Evolutionary conservation across 2,888 invertebrate genomes (phyloP).

Genomic region (Mythimna vitellina): DNA sequence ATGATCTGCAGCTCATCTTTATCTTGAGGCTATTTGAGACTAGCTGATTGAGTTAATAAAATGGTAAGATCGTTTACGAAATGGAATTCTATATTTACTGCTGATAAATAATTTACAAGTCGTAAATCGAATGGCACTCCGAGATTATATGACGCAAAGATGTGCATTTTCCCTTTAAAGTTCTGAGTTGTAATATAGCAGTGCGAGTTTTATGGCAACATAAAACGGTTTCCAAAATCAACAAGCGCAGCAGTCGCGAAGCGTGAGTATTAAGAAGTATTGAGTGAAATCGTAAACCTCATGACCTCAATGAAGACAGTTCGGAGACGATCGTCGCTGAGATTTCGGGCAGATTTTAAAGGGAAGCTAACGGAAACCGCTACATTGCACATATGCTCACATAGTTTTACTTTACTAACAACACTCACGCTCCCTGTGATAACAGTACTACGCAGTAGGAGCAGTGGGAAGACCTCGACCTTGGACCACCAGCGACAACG

Average conservation of each 20-base stretch:
- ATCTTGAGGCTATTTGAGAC: constrained; percentile 32
- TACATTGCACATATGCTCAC: constrained; percentile 20
- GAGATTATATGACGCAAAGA: constrained; percentile 64
- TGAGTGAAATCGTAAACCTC: constrained; percentile 85
- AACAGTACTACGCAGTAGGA: constrained; percentile 60
- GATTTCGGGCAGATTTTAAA: constrained; percentile 63
- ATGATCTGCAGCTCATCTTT: constrained; percentile 14
- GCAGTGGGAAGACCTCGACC: constrained; percentile 76
- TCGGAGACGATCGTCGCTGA: constrained; percentile 68
- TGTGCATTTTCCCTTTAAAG: constrained; percentile 67
- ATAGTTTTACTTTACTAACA: constrained; percentile 23
- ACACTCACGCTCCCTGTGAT: constrained; percentile 28
- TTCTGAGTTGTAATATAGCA: constrained; percentile 67
- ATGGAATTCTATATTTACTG: constrained; percentile 71
- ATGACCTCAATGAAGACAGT: constrained; percentile 80
- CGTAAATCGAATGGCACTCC: constrained; percentile 74
- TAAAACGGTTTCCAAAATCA: constrained; percentile 79
- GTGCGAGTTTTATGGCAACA: constrained; percentile 70
- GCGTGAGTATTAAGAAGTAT: constrained; percentile 76
- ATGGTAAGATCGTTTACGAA: constrained; percentile 63
- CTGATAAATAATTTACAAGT: constrained; percentile 77
- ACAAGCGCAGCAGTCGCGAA: constrained; percentile 73
- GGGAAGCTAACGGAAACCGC: constrained; percentile 68
- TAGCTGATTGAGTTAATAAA: constrained; percentile 45
- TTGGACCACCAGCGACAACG: constrained; percentile 77